Conservation (phyloP, 2,113 vertebrate species). For the Laterallus jamaicensis region DNA sequence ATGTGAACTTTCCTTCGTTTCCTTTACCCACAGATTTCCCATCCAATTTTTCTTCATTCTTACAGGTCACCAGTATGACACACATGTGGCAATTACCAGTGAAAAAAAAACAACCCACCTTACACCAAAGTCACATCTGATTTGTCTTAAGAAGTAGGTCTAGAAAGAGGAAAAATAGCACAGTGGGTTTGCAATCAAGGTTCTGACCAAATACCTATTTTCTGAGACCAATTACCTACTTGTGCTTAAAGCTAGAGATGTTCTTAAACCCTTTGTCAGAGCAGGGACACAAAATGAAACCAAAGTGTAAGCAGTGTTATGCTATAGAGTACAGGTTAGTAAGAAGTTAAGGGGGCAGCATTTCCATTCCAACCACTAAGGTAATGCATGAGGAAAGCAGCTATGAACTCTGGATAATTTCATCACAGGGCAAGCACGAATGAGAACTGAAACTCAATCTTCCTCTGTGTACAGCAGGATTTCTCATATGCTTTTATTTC, state of each 20-base stretch:
- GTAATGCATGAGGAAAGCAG: neutral
- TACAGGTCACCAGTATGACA: slow-evolving; percentile 19
- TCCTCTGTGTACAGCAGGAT: neutral
- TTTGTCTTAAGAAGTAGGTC: neutral
- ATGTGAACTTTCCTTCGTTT: slow-evolving; percentile 6
- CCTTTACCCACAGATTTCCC: neutral
- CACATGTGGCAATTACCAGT: neutral
- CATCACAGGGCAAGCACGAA: neutral
- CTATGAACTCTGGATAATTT: neutral
- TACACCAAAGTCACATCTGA: neutral
- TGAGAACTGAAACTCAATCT: neutral
- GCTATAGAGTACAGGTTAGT: neutral
- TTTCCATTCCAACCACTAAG: neutral
- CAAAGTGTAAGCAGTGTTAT: neutral
- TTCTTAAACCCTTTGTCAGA: neutral
- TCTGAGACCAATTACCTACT: neutral
- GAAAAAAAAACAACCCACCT: neutral
- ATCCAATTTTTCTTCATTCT: slow-evolving; percentile 52
- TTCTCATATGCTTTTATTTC: neutral
- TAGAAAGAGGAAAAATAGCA: neutral
- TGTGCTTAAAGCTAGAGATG: neutral
- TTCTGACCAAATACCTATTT: neutral
- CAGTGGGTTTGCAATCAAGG: neutral
- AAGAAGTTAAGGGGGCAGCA: neutral
- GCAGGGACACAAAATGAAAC: neutral